These are phyloP conservation scores for Molorchus minor DNA, from an alignment of 2,888 invertebrate genomes.

Conservation along the genomic window DNA sequence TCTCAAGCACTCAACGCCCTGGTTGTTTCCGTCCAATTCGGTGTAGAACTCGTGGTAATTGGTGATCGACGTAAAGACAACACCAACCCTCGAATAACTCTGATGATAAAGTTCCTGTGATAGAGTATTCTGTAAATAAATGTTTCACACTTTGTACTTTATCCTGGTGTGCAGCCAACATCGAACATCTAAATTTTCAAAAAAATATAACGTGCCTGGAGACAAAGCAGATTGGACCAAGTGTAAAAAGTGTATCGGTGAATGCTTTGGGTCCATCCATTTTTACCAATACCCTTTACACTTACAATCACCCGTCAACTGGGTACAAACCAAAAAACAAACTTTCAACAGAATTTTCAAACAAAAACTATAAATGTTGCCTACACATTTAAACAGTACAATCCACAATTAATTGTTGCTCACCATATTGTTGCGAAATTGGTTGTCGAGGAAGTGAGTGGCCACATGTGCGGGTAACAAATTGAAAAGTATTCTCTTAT, in stretches of 20 bases:
- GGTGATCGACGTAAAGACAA: conserved; percentile 91
- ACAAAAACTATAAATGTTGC: conserved; percentile 46
- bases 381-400: conserved; percentile 42
- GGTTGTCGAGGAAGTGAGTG: conserved; percentile 89
- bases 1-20: conserved; percentile 88
- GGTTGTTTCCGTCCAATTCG: conserved; percentile 91
- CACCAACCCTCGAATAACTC: conserved; percentile 89
- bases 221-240: too few relatives aligned
- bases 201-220: conserved; percentile 31
- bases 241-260: too few relatives aligned
- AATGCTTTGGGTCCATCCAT: too few relatives aligned
- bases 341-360: conserved; percentile 19
- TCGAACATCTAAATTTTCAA: conserved; percentile 34
- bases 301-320: too few relatives aligned
- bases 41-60: conserved; percentile 96
- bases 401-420: conserved; percentile 44
- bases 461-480: conserved; percentile 91
- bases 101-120: conserved; percentile 91
- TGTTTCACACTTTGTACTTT: conserved; percentile 43
- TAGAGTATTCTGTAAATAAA: conserved; percentile 67
- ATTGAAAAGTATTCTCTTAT: conserved; percentile 88
- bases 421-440: conserved; percentile 88
- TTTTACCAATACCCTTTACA: too few relatives aligned
- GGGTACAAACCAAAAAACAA: too few relatives aligned
- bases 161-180: conserved; percentile 52